Percentiles rank a stretch among this genome's conserved stretches.
Evolutionary conservation across 2,797 vertebrate species (phyloP).

Genomic region (Notamacropus eugenii): DNA sequence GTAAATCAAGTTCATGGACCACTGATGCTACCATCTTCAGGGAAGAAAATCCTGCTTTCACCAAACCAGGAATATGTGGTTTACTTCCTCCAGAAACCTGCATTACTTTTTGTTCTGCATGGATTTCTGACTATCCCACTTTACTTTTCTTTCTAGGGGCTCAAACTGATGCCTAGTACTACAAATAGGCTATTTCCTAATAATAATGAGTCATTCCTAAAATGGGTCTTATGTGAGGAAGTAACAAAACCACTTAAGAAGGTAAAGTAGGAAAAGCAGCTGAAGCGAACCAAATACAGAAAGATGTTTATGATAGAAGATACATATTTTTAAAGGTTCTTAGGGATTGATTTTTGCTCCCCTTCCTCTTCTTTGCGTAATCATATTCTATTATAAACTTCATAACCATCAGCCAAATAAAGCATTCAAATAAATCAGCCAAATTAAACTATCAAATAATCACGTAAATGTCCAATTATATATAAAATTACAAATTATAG

Average conservation of each 20-base stretch:
- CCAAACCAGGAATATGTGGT: constrained; percentile 17
- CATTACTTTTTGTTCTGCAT: not conserved
- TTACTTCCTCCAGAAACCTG: not conserved
- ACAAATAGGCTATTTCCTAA: not conserved
- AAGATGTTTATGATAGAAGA: not conserved
- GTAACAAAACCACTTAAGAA: not conserved
- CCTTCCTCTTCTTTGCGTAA: not conserved
- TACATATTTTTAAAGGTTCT: not conserved
- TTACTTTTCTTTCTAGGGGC: not conserved
- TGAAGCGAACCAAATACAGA: not conserved
- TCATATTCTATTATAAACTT: not conserved
- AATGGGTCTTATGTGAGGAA: not conserved
- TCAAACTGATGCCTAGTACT: not conserved
- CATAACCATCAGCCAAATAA: not conserved
- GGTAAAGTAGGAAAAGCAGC: not conserved
- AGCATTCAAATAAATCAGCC: not conserved
- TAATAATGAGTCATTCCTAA: not conserved
- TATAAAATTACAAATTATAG: not conserved
- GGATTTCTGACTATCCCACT: not conserved
- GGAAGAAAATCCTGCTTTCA: constrained; percentile 11
- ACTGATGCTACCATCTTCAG: not conserved
- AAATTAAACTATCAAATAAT: not conserved
- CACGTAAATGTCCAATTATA: not conserved
- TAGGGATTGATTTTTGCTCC: not conserved
- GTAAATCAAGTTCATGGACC: not conserved